Evolutionary conservation across 2,113 vertebrate genomes (phyloP).

Genomic region (Lepidothrix coronata): DNA sequence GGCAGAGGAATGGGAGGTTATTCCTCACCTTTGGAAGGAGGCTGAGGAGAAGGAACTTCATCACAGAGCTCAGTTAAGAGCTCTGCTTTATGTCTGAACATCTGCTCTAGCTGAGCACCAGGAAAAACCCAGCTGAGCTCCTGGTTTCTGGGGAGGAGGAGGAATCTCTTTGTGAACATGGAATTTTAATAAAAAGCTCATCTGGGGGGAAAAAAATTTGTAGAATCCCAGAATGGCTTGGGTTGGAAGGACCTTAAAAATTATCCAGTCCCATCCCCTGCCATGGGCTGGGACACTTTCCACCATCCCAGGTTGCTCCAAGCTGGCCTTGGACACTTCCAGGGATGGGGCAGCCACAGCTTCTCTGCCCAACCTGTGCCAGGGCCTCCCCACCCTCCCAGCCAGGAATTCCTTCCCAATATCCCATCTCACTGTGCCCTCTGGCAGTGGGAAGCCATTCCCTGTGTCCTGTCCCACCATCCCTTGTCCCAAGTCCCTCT

Average conservation of each 20-base stretch:
- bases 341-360: no score
- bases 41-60: not conserved
- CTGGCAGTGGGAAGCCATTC: no score
- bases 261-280: not conserved
- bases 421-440: no score
- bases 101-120: not conserved
- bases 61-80: not conserved
- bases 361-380: no score
- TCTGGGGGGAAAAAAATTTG: not conserved
- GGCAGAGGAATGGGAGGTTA: not conserved
- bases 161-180: not conserved
- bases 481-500: no score
- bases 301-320: not conserved
- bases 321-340: no score
- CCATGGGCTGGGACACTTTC: not conserved
- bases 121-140: not conserved
- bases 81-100: not conserved
- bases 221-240: not conserved
- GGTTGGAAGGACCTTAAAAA: not conserved
- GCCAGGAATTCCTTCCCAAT: no score
- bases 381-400: no score
- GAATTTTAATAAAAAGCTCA: not conserved
- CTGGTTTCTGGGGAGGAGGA: not conserved
- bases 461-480: no score
- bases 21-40: not conserved